phyloP scores from a whole-genome alignment of 1,140 invertebrate species.

The Vanessa tameamea region DNA sequence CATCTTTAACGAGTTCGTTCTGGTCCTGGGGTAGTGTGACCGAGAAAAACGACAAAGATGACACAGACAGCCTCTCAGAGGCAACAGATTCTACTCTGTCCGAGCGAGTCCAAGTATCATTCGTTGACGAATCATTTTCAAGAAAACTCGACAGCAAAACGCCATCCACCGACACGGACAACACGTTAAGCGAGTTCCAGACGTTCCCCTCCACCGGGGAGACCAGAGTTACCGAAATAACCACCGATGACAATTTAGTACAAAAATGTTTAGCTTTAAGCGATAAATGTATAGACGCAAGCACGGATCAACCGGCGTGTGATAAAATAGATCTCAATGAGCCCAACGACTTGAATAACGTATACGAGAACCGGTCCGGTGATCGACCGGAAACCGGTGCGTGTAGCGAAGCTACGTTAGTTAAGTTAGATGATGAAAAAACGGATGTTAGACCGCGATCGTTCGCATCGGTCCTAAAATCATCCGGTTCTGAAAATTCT shows the following conservation, averaged over 20 bases:
- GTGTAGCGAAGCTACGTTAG: constrained; percentile 32
- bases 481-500: constrained; percentile 64
- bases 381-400: constrained; percentile 31
- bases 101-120: constrained; percentile 71
- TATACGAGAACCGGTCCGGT: constrained; percentile 40
- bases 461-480: constrained; percentile 69
- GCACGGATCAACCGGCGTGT: constrained; percentile 51
- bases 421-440: constrained; percentile 45
- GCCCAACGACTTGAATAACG: constrained; percentile 66
- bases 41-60: constrained; percentile 64
- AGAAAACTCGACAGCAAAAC: constrained; percentile 74
- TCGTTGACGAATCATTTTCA: constrained; percentile 72
- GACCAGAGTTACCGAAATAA: constrained; percentile 64
- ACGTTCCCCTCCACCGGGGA: constrained; percentile 51
- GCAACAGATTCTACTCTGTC: constrained; percentile 71
- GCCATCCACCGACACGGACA: constrained; percentile 72
- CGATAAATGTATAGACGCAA: constrained; percentile 51
- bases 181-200: constrained; percentile 73
- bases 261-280: constrained; percentile 78
- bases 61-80: constrained; percentile 62
- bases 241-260: constrained; percentile 78
- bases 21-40: constrained; percentile 73
- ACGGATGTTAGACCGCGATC: constrained; percentile 55
- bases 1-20: constrained; percentile 70
- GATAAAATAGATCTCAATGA: constrained; percentile 69